These are phyloP conservation scores for Eptesicus fuscus DNA, from an alignment of 2,113 vertebrate species.

Conservation along the genomic window DNA sequence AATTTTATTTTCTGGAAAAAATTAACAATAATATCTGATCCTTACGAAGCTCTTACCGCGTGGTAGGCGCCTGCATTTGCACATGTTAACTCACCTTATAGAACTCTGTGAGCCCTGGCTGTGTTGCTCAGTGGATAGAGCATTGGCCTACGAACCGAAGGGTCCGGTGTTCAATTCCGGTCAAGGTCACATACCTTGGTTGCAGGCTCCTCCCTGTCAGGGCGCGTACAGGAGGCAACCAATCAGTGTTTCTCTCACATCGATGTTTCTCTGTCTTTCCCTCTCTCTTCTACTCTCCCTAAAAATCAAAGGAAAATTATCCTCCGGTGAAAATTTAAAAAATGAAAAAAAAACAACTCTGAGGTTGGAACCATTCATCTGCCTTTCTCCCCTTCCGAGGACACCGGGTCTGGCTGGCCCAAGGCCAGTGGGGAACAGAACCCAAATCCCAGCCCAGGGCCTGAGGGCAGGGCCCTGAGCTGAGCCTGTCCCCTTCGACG, in stretches of 20 bases:
- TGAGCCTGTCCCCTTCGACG: not conserved
- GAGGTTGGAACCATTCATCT: not conserved
- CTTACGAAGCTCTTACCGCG: not conserved
- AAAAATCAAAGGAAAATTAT: not conserved
- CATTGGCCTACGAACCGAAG: no score
- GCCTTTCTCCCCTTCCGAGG: not conserved
- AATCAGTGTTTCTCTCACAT: no score
- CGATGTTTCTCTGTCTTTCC: no score
- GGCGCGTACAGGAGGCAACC: no score
- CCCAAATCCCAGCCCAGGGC: not conserved
- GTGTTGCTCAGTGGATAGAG: no score
- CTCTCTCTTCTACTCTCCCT: no score
- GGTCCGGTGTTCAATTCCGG: no score
- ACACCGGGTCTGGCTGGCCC: not conserved
- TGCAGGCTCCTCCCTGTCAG: no score
- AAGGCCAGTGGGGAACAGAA: not conserved
- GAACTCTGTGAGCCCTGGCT: not conserved
- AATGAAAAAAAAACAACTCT: not conserved
- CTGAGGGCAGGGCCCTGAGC: not conserved
- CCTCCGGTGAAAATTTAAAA: no score
- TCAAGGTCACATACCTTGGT: no score
- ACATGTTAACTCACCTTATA: not conserved
- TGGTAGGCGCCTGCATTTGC: not conserved
- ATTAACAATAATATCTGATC: not conserved
- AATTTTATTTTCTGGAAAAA: not conserved